Evolutionary conservation across 2,113 vertebrate genomes (phyloP).

Genomic region (Albula goreensis): DNA sequence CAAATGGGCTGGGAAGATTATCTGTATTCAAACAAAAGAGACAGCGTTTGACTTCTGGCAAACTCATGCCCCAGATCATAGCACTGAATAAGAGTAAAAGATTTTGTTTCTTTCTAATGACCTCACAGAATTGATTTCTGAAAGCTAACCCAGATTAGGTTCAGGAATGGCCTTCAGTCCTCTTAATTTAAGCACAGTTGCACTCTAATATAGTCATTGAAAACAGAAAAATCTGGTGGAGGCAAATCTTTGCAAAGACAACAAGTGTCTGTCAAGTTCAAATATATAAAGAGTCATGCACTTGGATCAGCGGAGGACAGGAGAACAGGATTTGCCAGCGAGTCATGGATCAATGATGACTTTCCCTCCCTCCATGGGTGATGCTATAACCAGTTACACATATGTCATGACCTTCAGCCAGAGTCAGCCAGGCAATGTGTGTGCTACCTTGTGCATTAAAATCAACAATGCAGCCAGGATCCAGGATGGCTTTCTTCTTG

Average conservation of each 20-base stretch:
- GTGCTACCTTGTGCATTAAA: conserved; percentile 71
- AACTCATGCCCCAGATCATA: neutral
- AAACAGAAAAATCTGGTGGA: neutral
- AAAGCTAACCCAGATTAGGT: neutral
- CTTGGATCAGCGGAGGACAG: neutral
- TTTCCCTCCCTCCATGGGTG: neutral
- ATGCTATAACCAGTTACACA: neutral
- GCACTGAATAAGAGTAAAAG: neutral
- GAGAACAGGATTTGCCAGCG: neutral
- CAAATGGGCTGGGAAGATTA: conserved; percentile 75
- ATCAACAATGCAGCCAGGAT: conserved; percentile 66
- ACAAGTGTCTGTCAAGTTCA: too few relatives aligned
- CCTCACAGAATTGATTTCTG: neutral
- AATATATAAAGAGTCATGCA: neutral
- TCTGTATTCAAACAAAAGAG: conserved; percentile 42
- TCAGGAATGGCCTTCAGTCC: neutral
- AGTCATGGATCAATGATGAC: neutral
- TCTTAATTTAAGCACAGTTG: neutral
- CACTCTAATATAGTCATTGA: neutral
- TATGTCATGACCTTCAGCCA: neutral
- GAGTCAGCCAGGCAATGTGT: neutral
- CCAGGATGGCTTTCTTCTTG: conserved; percentile 75
- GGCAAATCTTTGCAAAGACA: too few relatives aligned
- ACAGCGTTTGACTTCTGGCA: neutral
- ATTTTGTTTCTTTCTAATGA: neutral